Percentiles rank a stretch among this genome's conserved stretches.
Evolutionary conservation across 1,140 invertebrate species (phyloP).

Genomic region (Eupristina koningsbergeri): DNA sequence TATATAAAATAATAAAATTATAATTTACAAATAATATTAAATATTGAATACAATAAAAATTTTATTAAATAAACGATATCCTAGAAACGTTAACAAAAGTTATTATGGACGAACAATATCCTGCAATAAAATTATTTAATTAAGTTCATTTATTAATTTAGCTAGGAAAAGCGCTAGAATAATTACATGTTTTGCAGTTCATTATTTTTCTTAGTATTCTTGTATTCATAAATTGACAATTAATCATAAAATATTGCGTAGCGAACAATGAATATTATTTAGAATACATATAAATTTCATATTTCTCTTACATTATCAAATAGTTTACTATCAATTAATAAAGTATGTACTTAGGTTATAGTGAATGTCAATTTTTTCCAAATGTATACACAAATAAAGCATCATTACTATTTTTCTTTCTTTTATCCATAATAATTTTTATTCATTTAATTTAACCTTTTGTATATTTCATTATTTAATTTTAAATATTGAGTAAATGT

Average conservation of each 20-base stretch:
- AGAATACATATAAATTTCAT: slow-evolving; percentile 20
- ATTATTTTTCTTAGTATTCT: no score
- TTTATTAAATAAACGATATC: neutral
- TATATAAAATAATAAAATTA: neutral
- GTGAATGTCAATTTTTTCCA: neutral
- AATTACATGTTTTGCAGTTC: slow-evolving; percentile 16
- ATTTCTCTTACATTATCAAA: neutral
- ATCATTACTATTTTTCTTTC: neutral
- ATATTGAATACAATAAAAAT: neutral
- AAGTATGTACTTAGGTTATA: slow-evolving; percentile 14
- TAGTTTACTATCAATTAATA: slow-evolving; percentile 8
- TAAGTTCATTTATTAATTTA: neutral
- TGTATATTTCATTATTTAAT: neutral
- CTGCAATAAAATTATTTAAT: no score
- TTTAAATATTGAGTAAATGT: neutral
- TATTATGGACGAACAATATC: neutral
- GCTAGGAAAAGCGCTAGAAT: slow-evolving; percentile 50
- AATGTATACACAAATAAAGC: neutral
- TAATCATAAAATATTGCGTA: slow-evolving; percentile 39
- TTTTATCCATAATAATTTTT: neutral
- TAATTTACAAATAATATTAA: neutral
- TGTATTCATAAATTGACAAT: no score
- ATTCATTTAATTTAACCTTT: neutral
- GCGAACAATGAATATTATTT: slow-evolving; percentile 24
- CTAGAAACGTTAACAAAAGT: neutral